Percentiles rank a stretch among this genome's conserved stretches.
These are phyloP conservation scores for Oryzias javanicus DNA, from an alignment of 2,113 vertebrate species.

Conservation along the genomic window DNA sequence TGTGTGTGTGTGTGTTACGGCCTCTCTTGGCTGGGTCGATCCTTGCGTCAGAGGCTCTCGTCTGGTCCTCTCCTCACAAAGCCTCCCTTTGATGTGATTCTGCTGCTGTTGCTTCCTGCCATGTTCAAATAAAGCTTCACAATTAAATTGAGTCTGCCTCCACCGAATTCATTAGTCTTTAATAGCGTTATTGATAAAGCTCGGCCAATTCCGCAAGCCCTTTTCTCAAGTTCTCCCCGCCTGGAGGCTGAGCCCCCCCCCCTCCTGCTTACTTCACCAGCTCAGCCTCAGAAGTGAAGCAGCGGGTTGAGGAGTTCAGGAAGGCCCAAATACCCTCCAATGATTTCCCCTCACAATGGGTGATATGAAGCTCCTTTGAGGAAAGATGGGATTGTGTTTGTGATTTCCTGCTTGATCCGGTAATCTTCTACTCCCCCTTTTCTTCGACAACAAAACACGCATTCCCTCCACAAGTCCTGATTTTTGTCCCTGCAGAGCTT, in stretches of 20 bases:
- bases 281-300: conserved; percentile 59
- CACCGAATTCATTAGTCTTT: conserved; percentile 71
- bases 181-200: conserved; percentile 74
- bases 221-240: conserved; percentile 38
- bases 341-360: conserved; percentile 56
- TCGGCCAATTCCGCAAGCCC: conserved; percentile 52
- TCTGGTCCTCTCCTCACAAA: conserved; percentile 75
- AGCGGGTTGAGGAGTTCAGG: conserved; percentile 55
- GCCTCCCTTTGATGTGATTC: conserved; percentile 74
- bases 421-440: conserved; percentile 67
- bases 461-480: conserved; percentile 44
- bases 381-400: conserved; percentile 51
- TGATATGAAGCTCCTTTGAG: conserved; percentile 41
- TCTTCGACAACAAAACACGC: conserved; percentile 50
- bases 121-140: conserved; percentile 69
- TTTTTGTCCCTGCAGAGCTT: conserved; percentile 11
- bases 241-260: conserved; percentile 36
- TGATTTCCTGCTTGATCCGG: conserved; percentile 68
- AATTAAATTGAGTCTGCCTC: conserved; percentile 70
- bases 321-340: conserved; percentile 50
- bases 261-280: background rate
- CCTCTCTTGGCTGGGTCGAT: conserved; percentile 57
- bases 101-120: conserved; percentile 74
- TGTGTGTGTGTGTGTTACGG: conserved; percentile 39
- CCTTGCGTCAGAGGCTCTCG: conserved; percentile 73